Evolutionary conservation across 2,888 invertebrate species (phyloP).

Genomic region (Agelastica alni): DNA sequence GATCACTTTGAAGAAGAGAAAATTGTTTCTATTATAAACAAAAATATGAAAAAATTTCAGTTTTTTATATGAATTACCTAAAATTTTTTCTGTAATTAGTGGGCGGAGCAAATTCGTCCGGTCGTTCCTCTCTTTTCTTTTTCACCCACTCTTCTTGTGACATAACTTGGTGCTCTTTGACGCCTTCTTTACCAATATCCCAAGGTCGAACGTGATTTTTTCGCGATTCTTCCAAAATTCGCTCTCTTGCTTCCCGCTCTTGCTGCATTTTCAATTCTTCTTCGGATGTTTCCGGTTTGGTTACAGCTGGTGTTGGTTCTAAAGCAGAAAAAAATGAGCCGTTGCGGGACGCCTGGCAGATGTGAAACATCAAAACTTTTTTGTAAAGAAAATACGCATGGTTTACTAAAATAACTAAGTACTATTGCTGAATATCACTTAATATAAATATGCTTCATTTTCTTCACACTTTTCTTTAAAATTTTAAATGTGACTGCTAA

Average conservation of each 20-base stretch:
- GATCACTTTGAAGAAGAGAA: too few relatives aligned
- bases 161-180: slow-evolving; percentile 63
- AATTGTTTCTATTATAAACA: too few relatives aligned
- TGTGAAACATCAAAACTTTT: too few relatives aligned
- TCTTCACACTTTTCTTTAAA: too few relatives aligned
- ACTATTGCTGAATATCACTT: too few relatives aligned
- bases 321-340: slow-evolving; percentile 23
- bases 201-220: slow-evolving; percentile 68
- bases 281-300: slow-evolving; percentile 31
- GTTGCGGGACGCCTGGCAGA: too few relatives aligned
- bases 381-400: too few relatives aligned
- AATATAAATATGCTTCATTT: too few relatives aligned
- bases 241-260: slow-evolving; percentile 52
- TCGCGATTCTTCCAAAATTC: slow-evolving; percentile 58
- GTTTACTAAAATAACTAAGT: too few relatives aligned
- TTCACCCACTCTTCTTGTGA: slow-evolving; percentile 79
- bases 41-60: too few relatives aligned
- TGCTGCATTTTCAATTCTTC: slow-evolving; percentile 36
- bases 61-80: too few relatives aligned
- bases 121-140: slow-evolving; percentile 72
- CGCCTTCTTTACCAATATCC: slow-evolving; percentile 73
- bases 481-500: too few relatives aligned
- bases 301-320: slow-evolving; percentile 34
- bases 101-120: slow-evolving; percentile 79
- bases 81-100: slow-evolving; percentile 38